Percentiles rank a stretch among this genome's conserved stretches.
Evolutionary conservation across 2,888 invertebrate species (phyloP).

Genomic region (Microchrysa polita): DNA sequence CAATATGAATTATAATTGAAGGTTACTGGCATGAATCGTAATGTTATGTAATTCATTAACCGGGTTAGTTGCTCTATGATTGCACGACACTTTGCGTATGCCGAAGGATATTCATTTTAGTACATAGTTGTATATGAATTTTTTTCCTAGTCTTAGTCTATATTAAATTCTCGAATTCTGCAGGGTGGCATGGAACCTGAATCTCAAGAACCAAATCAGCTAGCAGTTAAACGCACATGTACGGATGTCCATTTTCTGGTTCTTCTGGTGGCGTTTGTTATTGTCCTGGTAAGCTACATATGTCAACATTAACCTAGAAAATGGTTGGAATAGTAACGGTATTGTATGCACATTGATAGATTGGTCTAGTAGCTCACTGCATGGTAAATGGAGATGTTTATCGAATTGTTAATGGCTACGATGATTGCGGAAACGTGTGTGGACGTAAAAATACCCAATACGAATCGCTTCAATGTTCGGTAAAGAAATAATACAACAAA

Average conservation of each 20-base stretch:
- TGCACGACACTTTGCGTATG: too few relatives aligned
- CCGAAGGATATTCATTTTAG: too few relatives aligned
- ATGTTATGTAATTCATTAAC: too few relatives aligned
- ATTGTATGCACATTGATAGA: conserved; percentile 55
- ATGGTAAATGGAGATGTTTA: conserved; percentile 68
- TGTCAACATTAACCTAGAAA: neutral
- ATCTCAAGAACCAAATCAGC: neutral
- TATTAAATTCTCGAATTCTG: neutral
- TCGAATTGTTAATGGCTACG: conserved; percentile 71
- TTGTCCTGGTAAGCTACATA: conserved; percentile 66
- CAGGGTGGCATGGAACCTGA: neutral
- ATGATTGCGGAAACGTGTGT: conserved; percentile 73
- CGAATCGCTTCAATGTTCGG: conserved; percentile 56
- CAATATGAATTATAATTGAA: too few relatives aligned
- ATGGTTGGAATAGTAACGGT: too few relatives aligned
- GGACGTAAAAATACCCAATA: conserved; percentile 60
- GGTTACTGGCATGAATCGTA: too few relatives aligned
- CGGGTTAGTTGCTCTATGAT: too few relatives aligned
- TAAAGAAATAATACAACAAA: conserved; percentile 55
- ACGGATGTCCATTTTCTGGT: conserved; percentile 69
- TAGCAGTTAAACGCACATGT: conserved; percentile 58
- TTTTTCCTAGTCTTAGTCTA: neutral
- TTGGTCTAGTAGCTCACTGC: conserved; percentile 64
- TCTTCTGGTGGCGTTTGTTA: conserved; percentile 66
- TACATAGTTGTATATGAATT: too few relatives aligned